These are phyloP conservation scores for Amazona finschi DNA, from an alignment of 2,797 vertebrate genomes.

Conservation along the genomic window DNA sequence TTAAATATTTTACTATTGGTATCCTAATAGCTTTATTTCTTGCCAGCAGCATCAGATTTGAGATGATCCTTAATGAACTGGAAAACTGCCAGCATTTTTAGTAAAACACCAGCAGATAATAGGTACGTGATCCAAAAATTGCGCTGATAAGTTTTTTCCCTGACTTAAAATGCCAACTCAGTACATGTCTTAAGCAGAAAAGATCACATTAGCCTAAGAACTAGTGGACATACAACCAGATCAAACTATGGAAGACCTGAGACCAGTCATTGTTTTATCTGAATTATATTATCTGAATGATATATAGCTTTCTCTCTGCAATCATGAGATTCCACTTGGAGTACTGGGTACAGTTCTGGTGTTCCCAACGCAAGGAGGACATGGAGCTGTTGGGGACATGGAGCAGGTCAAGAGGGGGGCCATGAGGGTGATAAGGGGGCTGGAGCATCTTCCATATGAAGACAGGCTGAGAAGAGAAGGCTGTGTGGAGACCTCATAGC, in stretches of 20 bases:
- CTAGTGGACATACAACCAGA: neutral
- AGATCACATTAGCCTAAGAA: neutral
- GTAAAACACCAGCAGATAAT: slow-evolving; percentile 18
- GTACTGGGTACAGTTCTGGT: neutral
- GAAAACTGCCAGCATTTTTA: slow-evolving; percentile 41
- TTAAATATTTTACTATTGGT: slow-evolving; percentile 45
- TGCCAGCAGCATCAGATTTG: slow-evolving; percentile 2
- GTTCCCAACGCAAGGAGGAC: neutral
- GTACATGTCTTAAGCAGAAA: neutral
- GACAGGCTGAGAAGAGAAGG: neutral
- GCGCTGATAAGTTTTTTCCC: neutral
- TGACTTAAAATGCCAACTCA: neutral
- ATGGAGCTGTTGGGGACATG: neutral
- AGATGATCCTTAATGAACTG: slow-evolving; percentile 42
- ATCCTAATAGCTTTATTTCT: slow-evolving; percentile 13
- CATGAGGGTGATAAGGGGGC: neutral
- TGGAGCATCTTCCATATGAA: neutral
- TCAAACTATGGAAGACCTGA: neutral
- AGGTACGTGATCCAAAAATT: neutral
- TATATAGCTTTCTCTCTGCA: neutral
- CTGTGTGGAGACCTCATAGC: neutral
- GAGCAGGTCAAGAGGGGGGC: neutral
- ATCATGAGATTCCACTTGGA: neutral
- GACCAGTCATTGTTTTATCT: neutral
- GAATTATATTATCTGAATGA: neutral